phyloP scores from a whole-genome alignment of 2,888 invertebrate species.

The Tridacna crocea region DNA sequence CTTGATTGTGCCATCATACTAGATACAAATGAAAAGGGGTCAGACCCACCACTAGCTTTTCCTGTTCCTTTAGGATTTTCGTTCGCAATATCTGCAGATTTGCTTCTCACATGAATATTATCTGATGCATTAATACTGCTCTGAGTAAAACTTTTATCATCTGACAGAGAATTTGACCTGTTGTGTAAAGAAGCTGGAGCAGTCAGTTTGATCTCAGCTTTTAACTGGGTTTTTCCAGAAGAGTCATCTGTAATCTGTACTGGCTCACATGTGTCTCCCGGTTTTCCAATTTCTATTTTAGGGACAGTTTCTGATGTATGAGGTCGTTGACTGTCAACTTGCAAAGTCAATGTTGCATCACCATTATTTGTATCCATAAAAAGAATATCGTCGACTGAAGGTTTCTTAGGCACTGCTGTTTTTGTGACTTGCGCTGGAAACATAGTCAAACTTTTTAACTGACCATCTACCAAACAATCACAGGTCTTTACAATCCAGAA shows the following conservation, averaged over 20 bases:
- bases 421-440: constrained; percentile 5
- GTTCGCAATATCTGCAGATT: constrained; percentile 20
- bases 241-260: neutral
- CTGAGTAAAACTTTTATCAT: constrained; percentile 17
- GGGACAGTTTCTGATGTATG: constrained; percentile 16
- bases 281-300: neutral
- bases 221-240: neutral
- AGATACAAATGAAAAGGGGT: constrained; percentile 52
- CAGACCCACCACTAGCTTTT: constrained; percentile 9
- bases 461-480: too few species aligned
- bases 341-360: neutral
- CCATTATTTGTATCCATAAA: constrained; percentile 41
- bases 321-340: neutral
- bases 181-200: constrained; percentile 33
- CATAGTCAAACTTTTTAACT: too few species aligned
- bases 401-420: constrained; percentile 31
- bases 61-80: neutral
- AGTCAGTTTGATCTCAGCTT: constrained; percentile 31
- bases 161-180: constrained; percentile 13
- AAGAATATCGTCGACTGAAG: constrained; percentile 55
- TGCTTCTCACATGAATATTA: constrained; percentile 27
- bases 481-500: too few species aligned
- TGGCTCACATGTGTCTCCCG: neutral
- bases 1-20: constrained; percentile 39
- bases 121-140: neutral